phyloP scores from a whole-genome alignment of 2,888 invertebrate species.

The Hemicrepidius hirtus region DNA sequence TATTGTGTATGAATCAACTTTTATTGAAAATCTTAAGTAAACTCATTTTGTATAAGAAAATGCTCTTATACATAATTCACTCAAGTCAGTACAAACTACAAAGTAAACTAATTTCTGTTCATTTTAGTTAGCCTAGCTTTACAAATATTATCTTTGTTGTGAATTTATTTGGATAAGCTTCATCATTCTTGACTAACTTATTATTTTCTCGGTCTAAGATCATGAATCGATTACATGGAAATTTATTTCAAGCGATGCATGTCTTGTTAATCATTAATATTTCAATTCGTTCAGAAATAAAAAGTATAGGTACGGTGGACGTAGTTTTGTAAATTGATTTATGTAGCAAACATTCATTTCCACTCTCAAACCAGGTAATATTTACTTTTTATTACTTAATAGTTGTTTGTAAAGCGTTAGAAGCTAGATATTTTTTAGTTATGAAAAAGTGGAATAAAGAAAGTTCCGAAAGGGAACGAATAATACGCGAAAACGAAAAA shows the following conservation, averaged over 20 bases:
- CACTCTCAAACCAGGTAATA: too few species aligned
- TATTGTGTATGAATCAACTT: background rate
- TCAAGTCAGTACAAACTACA: background rate
- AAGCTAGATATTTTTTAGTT: too few species aligned
- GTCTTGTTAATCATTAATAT: too few species aligned
- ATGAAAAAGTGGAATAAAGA: too few species aligned
- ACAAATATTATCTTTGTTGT: background rate
- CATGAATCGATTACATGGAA: background rate
- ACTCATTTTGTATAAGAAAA: background rate
- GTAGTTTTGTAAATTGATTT: too few species aligned
- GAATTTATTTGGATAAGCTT: slow-evolving; percentile 4
- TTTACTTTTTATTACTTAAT: too few species aligned
- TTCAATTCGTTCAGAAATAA: too few species aligned
- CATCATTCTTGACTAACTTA: background rate
- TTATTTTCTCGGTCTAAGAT: background rate
- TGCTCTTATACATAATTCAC: background rate
- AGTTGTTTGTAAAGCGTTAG: too few species aligned
- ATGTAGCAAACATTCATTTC: too few species aligned
- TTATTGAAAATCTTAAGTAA: background rate
- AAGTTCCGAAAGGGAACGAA: too few species aligned
- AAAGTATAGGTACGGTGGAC: too few species aligned
- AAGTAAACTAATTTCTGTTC: slow-evolving; percentile 12
- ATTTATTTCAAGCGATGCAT: background rate
- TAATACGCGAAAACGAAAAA: too few species aligned
- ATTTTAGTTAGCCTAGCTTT: slow-evolving; percentile 4